phyloP scores from a whole-genome alignment of 2,113 vertebrate genomes.

The Hemibagrus wyckioides region DNA sequence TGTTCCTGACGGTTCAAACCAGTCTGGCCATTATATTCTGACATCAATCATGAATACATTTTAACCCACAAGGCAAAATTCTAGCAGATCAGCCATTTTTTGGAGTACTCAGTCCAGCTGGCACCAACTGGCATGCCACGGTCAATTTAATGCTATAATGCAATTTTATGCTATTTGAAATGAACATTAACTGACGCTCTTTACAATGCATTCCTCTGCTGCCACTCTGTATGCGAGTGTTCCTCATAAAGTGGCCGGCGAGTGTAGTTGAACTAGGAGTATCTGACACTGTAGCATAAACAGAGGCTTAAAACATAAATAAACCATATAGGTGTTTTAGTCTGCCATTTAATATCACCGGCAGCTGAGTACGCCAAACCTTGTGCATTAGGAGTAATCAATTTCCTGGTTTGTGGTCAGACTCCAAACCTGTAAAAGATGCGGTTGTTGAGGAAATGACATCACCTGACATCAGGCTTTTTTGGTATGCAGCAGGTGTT shows the following conservation, averaged over 20 bases:
- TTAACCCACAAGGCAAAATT: not conserved
- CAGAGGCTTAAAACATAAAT: not conserved
- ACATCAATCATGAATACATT: not conserved
- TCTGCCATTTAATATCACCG: not conserved
- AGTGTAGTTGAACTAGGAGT: not conserved
- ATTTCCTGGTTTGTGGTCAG: conserved; percentile 13
- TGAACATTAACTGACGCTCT: not conserved
- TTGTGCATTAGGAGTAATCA: not conserved
- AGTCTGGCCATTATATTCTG: not conserved
- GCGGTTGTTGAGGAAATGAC: conserved; percentile 41
- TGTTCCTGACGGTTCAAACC: not conserved
- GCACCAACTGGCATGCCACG: not conserved
- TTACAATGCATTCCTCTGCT: not conserved
- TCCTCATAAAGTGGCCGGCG: not conserved
- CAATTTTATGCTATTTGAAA: not conserved
- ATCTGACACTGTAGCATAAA: not conserved
- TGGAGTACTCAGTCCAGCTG: not conserved
- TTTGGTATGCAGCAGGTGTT: conserved; percentile 34
- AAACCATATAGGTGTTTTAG: not conserved
- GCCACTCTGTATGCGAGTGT: not conserved
- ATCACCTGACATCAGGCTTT: conserved; percentile 25
- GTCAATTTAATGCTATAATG: not conserved
- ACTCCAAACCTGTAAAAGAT: conserved; percentile 14
- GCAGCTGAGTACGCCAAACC: not conserved
- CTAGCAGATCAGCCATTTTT: not conserved